Evolutionary conservation across 1,140 invertebrate species (phyloP).

Genomic region (Drosophila bocqueti): DNA sequence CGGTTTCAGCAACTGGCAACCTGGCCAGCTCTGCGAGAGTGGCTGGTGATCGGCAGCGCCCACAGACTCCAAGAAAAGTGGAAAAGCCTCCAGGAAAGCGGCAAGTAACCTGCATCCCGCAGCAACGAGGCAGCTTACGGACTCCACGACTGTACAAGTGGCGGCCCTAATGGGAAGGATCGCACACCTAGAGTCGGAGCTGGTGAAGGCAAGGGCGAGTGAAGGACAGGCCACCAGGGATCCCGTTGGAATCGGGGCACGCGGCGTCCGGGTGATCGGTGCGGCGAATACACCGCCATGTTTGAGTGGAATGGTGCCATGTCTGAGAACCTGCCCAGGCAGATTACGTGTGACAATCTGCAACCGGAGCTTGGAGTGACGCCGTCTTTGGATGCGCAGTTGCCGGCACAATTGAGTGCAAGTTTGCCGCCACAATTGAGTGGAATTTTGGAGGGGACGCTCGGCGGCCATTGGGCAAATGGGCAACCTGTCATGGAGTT

Average conservation of each 20-base stretch:
- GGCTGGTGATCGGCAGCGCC: slow-evolving; percentile 4
- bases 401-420: neutral
- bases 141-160: neutral
- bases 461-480: no score
- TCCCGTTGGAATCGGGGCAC: neutral
- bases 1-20: neutral
- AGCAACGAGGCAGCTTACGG: neutral
- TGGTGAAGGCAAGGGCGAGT: no score
- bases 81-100: neutral
- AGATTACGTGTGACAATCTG: neutral
- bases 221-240: neutral
- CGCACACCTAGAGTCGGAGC: no score
- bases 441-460: neutral
- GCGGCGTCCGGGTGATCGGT: neutral
- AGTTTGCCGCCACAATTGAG: neutral
- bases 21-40: neutral
- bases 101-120: neutral
- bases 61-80: neutral
- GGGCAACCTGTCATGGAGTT: neutral
- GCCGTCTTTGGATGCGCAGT: neutral
- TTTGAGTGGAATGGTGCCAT: neutral
- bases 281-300: neutral
- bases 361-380: neutral
- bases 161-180: neutral
- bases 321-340: no score